phyloP scores from a whole-genome alignment of 1,140 invertebrate genomes.

The Chionoecetes opilio region DNA sequence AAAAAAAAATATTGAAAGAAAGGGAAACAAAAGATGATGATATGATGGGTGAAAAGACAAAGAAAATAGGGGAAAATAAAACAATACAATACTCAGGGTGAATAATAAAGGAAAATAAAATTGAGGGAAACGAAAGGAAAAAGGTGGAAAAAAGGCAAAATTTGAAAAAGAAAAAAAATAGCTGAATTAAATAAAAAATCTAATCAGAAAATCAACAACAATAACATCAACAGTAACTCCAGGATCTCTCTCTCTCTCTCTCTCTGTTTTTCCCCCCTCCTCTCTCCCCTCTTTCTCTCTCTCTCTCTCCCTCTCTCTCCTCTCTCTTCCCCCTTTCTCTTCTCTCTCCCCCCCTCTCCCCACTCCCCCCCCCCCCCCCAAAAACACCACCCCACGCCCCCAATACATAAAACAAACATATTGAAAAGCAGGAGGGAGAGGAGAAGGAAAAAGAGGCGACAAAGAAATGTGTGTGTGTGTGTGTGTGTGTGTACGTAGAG shows the following conservation, averaged over 20 bases:
- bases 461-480: conserved; percentile 3
- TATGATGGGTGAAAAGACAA: neutral
- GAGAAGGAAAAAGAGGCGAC: neutral
- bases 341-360: no score
- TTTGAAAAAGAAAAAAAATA: no score
- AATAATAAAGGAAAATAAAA: no score
- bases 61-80: no score
- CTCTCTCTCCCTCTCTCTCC: neutral
- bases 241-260: conserved; percentile 23
- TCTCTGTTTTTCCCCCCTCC: neutral
- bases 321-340: neutral
- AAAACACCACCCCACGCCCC: no score
- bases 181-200: no score
- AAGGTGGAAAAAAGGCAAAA: no score
- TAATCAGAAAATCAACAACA: no score
- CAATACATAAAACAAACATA: no score
- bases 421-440: neutral
- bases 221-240: no score
- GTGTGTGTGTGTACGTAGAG: neutral
- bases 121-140: no score
- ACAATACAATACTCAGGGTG: neutral
- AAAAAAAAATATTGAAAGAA: neutral
- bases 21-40: neutral
- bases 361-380: no score
- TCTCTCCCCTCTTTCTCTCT: neutral